phyloP scores from a whole-genome alignment of 1,140 invertebrate species.

The Drosophila malerkotliana region DNA sequence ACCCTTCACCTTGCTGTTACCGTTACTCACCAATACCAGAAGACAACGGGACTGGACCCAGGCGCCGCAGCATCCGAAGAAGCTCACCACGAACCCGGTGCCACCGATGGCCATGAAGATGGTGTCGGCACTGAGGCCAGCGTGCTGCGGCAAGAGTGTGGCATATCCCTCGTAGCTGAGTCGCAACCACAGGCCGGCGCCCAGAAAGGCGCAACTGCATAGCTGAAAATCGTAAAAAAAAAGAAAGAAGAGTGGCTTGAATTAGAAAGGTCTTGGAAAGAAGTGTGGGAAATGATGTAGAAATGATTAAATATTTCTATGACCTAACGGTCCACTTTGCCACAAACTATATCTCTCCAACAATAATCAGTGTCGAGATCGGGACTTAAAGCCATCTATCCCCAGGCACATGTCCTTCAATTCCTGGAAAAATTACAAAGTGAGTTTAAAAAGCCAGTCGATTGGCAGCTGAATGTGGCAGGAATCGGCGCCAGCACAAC shows the following conservation, averaged over 20 bases:
- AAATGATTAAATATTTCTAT: too few relatives aligned
- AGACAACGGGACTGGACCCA: constrained; percentile 92
- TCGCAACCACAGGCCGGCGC: constrained; percentile 90
- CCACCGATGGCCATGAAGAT: constrained; percentile 88
- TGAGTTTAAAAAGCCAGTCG: not conserved
- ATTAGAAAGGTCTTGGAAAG: constrained; percentile 11
- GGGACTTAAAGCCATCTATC: not conserved
- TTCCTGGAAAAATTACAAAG: not conserved
- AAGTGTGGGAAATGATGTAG: too few relatives aligned
- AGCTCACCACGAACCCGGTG: constrained; percentile 89
- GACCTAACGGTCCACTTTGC: too few relatives aligned
- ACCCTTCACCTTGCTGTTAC: not conserved
- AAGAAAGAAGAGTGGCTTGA: not conserved
- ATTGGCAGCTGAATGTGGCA: constrained; percentile 23
- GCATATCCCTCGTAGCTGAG: constrained; percentile 89
- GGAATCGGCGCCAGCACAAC: constrained; percentile 6
- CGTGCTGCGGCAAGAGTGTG: constrained; percentile 89
- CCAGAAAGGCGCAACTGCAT: constrained; percentile 90
- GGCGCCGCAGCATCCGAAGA: constrained; percentile 92
- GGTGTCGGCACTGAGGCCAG: constrained; percentile 88
- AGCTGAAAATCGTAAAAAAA: constrained; percentile 85
- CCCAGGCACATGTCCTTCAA: not conserved
- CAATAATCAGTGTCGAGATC: not conserved
- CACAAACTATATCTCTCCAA: too few relatives aligned
- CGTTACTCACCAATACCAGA: constrained; percentile 88